phyloP scores from a whole-genome alignment of 1,140 invertebrate genomes.

The Chironomus tepperi region DNA sequence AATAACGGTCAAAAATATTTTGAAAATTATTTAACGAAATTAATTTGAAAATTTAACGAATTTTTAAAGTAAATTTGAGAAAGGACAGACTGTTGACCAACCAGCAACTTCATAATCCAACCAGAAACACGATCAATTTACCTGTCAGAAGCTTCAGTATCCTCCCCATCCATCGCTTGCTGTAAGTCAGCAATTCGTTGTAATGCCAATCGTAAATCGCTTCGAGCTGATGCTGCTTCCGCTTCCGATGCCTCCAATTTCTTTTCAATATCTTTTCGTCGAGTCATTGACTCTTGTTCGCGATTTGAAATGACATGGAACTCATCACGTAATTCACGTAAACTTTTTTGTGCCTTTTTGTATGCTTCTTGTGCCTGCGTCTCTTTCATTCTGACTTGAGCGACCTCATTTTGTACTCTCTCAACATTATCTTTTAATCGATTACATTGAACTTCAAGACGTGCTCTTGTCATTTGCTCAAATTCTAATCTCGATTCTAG shows the following conservation, averaged over 20 bases:
- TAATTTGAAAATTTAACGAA: no score
- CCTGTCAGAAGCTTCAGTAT: conserved; percentile 56
- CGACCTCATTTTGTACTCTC: conserved; percentile 63
- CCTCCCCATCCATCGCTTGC: conserved; percentile 70
- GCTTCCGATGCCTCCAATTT: conserved; percentile 55
- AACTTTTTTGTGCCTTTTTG: conserved; percentile 58
- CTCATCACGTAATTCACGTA: conserved; percentile 66
- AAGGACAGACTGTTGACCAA: no score
- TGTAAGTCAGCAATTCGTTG: conserved; percentile 79
- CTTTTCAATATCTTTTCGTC: conserved; percentile 60
- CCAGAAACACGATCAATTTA: no score
- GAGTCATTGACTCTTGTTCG: conserved; percentile 62
- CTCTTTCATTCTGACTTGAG: conserved; percentile 59
- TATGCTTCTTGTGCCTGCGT: conserved; percentile 64
- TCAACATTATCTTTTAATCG: conserved; percentile 78
- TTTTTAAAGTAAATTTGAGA: no score
- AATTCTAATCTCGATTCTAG: conserved; percentile 82
- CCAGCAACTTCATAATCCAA: no score
- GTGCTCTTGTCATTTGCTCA: conserved; percentile 72
- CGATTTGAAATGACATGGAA: conserved; percentile 51
- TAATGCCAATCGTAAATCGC: conserved; percentile 69
- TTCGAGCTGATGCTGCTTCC: conserved; percentile 50
- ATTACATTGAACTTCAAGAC: conserved; percentile 74
- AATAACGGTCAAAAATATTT: neutral
- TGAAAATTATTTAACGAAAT: no score